Conservation (phyloP, 2,797 vertebrate species). For the Meda fulgida region DNA sequence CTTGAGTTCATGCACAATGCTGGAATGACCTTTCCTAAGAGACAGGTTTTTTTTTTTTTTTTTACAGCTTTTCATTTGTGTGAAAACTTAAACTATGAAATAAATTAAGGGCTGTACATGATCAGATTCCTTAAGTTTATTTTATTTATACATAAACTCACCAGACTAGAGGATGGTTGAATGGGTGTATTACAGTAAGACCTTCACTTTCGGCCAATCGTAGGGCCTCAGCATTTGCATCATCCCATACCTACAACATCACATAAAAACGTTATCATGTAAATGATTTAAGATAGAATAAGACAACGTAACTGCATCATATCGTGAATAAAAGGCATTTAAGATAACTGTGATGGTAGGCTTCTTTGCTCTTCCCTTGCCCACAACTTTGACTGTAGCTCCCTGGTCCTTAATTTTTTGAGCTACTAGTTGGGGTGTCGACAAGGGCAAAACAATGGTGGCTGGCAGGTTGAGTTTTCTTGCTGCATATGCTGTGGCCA, state of each 20-base stretch:
- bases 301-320: neutral
- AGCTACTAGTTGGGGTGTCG: slow-evolving; percentile 72
- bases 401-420: slow-evolving; percentile 75
- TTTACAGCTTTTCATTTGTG: neutral
- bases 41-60: neutral
- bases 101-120: neutral
- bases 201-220: slow-evolving; percentile 71
- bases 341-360: neutral
- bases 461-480: slow-evolving; percentile 76
- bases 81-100: neutral
- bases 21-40: slow-evolving; percentile 79
- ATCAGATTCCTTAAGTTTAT: neutral
- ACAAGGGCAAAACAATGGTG: slow-evolving; percentile 77
- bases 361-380: slow-evolving; percentile 73
- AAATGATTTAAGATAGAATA: neutral
- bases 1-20: slow-evolving; percentile 74
- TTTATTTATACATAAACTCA: slow-evolving; percentile 56
- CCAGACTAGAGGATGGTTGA: slow-evolving; percentile 83
- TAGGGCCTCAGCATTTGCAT: slow-evolving; percentile 79
- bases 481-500: slow-evolving; percentile 80
- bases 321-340: neutral
- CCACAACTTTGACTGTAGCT: slow-evolving; percentile 73
- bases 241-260: slow-evolving; percentile 79
- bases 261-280: neutral
- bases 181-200: slow-evolving; percentile 76